phyloP scores from a whole-genome alignment of 2,797 vertebrate species.

The Momotus momota region DNA sequence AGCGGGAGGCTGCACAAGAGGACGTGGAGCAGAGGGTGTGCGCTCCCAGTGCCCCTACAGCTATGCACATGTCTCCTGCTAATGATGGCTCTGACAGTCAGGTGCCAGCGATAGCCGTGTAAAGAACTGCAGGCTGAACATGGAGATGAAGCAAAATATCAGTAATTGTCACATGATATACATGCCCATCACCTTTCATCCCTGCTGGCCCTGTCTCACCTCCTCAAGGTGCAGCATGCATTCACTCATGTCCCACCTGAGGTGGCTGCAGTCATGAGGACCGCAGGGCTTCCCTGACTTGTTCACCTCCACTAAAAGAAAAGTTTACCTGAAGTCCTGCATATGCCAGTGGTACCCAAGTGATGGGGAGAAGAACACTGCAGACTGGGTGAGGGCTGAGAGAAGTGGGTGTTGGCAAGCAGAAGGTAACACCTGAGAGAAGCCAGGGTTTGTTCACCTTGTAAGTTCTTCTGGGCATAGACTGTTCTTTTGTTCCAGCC shows the following conservation, averaged over 20 bases:
- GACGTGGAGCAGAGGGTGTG: accelerated
- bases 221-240: accelerated
- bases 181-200: accelerated
- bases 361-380: background rate
- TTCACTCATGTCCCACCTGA: accelerated
- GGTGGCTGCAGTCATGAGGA: background rate
- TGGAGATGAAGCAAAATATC: background rate
- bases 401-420: background rate
- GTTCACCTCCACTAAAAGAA: background rate
- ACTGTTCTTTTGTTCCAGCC: background rate
- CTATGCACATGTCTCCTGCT: background rate
- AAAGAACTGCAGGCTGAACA: background rate
- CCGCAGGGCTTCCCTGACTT: background rate
- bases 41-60: background rate
- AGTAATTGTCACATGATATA: background rate
- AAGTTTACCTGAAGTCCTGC: background rate
- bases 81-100: background rate
- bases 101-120: accelerated
- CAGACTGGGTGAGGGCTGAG: background rate
- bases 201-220: background rate
- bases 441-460: background rate
- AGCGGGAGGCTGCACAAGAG: background rate
- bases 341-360: background rate
- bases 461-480: background rate
- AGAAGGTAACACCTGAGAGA: background rate